Evolutionary conservation across 1,140 invertebrate genomes (phyloP).

Genomic region (Dryas iulia): DNA sequence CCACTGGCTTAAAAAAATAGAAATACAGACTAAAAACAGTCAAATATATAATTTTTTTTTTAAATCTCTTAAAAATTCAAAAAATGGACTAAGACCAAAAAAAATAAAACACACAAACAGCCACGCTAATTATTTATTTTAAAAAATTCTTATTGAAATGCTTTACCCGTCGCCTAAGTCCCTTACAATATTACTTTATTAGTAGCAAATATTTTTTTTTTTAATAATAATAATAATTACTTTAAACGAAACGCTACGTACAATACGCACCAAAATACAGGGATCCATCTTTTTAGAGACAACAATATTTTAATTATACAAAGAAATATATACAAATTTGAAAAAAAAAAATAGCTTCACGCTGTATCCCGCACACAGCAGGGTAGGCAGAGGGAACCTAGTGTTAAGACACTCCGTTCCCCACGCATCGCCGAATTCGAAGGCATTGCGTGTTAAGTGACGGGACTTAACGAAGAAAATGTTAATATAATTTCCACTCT

Average conservation of each 20-base stretch:
- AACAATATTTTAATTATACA: slow-evolving; percentile 31
- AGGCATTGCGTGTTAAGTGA: too few species aligned
- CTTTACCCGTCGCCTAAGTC: slow-evolving; percentile 51
- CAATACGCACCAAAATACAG: slow-evolving; percentile 42
- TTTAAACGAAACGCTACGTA: slow-evolving; percentile 26
- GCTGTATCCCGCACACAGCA: too few species aligned
- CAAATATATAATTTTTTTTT: too few species aligned
- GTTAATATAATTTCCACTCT: too few species aligned
- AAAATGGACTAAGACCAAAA: not conserved
- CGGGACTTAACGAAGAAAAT: too few species aligned
- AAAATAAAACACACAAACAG: slow-evolving; percentile 39
- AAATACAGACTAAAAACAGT: too few species aligned
- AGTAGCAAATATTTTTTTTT: slow-evolving; percentile 31
- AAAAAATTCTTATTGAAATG: slow-evolving; percentile 54
- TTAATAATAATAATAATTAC: too few species aligned
- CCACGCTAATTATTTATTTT: slow-evolving; percentile 48
- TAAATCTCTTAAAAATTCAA: too few species aligned
- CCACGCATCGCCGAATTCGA: too few species aligned
- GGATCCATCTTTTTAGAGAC: slow-evolving; percentile 32
- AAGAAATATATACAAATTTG: slow-evolving; percentile 9
- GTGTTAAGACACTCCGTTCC: too few species aligned
- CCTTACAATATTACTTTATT: slow-evolving; percentile 39
- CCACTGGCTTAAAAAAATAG: too few species aligned
- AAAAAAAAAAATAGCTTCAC: slow-evolving; percentile 9
- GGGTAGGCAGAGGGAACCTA: too few species aligned